Percentiles rank a stretch among this genome's conserved stretches.
Conservation (phyloP, 2,797 vertebrate species). For the Pelodytes ibericus region DNA sequence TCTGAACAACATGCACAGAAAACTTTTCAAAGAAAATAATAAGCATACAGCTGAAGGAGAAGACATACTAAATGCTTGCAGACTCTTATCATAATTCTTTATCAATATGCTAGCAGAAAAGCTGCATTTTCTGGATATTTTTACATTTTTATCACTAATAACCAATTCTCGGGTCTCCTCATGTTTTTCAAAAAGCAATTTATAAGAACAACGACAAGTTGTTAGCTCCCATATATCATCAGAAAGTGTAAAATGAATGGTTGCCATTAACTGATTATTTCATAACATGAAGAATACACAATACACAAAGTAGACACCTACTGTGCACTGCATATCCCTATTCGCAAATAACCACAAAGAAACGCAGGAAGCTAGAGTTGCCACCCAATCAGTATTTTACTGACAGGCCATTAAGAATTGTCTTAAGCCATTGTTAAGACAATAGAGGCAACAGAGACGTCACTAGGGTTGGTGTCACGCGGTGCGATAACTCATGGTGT, state of each 20-base stretch:
- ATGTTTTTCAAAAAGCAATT: slow-evolving; percentile 8
- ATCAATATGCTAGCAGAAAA: slow-evolving; percentile 20
- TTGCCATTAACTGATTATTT: slow-evolving; percentile 10
- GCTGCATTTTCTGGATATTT: slow-evolving; percentile 3
- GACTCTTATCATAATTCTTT: slow-evolving; percentile 24
- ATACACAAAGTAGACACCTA: no score
- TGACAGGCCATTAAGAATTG: no score
- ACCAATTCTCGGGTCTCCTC: slow-evolving; percentile 2
- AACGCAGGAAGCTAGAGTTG: no score
- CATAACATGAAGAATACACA: slow-evolving; percentile 1
- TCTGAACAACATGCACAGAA: not conserved
- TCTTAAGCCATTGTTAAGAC: no score
- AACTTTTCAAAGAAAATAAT: slow-evolving; percentile 21
- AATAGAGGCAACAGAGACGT: no score
- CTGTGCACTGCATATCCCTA: no score
- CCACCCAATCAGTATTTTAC: no score
- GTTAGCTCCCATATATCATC: not conserved
- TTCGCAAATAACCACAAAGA: no score
- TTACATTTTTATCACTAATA: slow-evolving; percentile 13
- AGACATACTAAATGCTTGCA: slow-evolving; percentile 4
- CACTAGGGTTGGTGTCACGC: no score
- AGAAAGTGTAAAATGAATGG: not conserved
- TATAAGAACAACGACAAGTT: slow-evolving; percentile 16
- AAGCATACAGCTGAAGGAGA: slow-evolving; percentile 26
- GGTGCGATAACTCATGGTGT: no score